Base-by-base conservation (phyloP, 1,140 invertebrate genomes). In the Tetramorium alpestre region DNA sequence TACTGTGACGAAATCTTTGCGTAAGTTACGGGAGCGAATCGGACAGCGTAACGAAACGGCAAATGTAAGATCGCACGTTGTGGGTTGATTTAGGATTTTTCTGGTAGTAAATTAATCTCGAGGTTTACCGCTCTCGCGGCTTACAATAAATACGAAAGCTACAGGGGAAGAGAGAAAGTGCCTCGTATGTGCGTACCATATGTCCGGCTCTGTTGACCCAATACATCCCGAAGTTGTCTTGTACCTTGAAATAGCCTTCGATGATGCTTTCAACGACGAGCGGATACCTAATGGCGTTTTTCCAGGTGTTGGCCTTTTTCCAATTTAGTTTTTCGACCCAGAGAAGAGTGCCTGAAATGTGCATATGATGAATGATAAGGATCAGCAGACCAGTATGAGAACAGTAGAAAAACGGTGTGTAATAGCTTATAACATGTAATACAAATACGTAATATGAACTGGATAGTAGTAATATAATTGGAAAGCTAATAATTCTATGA, bases 311-410 rank as follows among this genome's bases (percentile, higher is more conserved):
- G 18, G 96, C 95, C 64, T 96, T 96, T 22, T 92, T 93, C 97
- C 97, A 98, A 28, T 96, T 94, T 85, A 98, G 95, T 18, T 96
- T 95, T 60, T 97, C 96, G 5, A 98, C 96, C 98, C 98, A 98
- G 11, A 76, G 93, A 92, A 89, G 93, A 92, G 88, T 94, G 77
- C 91, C 95, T 96, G 69, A 93, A 94, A 28, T 18, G 11, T 33
- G 33, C 0, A 33, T 56, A n/a, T 49, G 25, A 51, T 33, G 16
- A 25, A 75, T 51, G 28, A 18, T 51, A 54, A n/a, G 33, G 18
- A 78, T 3, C 22, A 25, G 18, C 16, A 41, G 54, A 60, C 4
- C 58, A 51, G 3, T n/a, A 3, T 33, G 16, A 54, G 3, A 64
- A 28, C 3, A n/a, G 0, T 4, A n/a, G 18, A 33, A 22, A 60